Evolutionary conservation across 2,888 invertebrate species (phyloP).

Genomic region (Zygogramma bicolorata): DNA sequence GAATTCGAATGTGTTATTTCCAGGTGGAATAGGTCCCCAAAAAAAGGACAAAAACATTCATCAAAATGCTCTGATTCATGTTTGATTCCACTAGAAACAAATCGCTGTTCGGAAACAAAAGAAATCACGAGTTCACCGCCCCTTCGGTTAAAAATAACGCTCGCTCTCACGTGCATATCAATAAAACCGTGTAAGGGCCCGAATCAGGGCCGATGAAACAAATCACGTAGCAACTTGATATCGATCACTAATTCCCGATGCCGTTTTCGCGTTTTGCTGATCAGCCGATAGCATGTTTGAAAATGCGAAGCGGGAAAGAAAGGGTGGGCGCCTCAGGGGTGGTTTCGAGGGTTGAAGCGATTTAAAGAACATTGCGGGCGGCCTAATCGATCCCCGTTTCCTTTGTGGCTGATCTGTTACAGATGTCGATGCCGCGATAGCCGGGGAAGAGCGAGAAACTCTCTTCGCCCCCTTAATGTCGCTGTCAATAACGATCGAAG

Average conservation of each 20-base stretch:
- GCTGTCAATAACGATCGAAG: conserved; percentile 57
- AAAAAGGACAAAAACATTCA: too few relatives aligned
- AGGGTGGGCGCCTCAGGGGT: conserved; percentile 31
- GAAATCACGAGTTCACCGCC: neutral
- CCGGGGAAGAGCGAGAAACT: conserved; percentile 46
- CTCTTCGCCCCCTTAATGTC: conserved; percentile 58
- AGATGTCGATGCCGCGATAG: conserved; percentile 64
- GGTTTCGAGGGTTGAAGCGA: conserved; percentile 47
- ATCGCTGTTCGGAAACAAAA: neutral
- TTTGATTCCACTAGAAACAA: neutral
- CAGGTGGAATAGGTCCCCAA: too few relatives aligned
- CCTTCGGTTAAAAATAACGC: neutral
- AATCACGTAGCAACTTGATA: conserved; percentile 9
- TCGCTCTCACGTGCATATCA: neutral
- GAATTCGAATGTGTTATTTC: too few relatives aligned
- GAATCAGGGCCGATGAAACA: conserved; percentile 10
- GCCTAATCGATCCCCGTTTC: conserved; percentile 61
- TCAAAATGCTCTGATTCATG: neutral
- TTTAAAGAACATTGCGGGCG: conserved; percentile 45
- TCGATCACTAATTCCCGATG: conserved; percentile 50
- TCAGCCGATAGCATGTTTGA: conserved; percentile 44
- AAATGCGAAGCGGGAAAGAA: conserved; percentile 37
- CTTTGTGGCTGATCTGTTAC: conserved; percentile 63
- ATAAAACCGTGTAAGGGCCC: neutral
- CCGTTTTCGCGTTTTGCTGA: conserved; percentile 54